phyloP scores from a whole-genome alignment of 2,113 vertebrate genomes.

The Ellobius talpinus region DNA sequence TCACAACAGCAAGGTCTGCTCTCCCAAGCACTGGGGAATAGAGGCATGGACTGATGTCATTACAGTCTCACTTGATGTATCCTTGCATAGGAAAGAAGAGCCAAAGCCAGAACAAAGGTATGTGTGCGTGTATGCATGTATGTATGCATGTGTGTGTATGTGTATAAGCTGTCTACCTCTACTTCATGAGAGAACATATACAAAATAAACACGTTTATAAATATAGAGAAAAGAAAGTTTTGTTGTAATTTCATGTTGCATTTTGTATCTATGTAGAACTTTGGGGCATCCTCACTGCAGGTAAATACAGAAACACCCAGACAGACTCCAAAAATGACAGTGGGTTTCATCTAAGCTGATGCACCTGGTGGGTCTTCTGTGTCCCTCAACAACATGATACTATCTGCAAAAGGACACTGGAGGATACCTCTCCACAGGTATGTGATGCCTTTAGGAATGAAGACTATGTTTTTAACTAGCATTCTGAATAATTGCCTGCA shows the following conservation, averaged over 20 bases:
- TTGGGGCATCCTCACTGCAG: neutral
- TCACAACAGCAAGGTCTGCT: neutral
- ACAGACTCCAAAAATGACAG: neutral
- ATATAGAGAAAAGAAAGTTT: neutral
- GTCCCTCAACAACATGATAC: neutral
- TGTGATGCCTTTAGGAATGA: neutral
- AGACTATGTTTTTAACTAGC: neutral
- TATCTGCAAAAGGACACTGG: neutral
- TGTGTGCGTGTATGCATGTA: neutral
- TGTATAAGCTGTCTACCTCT: neutral
- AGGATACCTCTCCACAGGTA: neutral
- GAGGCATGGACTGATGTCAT: neutral
- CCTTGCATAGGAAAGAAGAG: neutral
- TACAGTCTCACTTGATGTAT: neutral
- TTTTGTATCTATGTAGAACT: neutral
- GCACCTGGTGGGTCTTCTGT: neutral
- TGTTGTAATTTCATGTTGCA: neutral
- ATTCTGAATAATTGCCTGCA: neutral
- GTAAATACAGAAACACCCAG: conserved; percentile 12
- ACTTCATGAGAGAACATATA: neutral
- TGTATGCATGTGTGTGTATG: neutral
- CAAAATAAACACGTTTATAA: neutral
- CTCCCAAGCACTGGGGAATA: neutral
- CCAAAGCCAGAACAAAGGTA: neutral
- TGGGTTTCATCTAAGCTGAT: neutral